A percentile compares a stretch with the other conserved stretches of the same genome.
phyloP scores from a whole-genome alignment of 1,140 invertebrate species.

The Hypothenemus hampei region DNA sequence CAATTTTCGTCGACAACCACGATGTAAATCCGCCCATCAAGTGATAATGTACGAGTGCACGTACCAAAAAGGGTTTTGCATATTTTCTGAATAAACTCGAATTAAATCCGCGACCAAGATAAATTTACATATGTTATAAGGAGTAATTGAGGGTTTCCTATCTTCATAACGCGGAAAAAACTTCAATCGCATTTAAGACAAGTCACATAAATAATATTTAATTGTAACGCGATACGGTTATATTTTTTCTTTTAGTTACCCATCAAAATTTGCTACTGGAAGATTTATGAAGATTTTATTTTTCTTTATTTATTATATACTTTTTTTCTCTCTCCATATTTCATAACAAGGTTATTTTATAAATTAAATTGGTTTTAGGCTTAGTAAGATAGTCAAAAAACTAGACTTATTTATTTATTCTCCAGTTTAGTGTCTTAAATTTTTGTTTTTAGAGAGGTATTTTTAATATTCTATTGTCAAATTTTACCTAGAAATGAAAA shows the following conservation, averaged over 20 bases:
- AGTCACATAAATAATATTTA: constrained; percentile 23
- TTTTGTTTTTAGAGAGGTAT: too few relatives aligned
- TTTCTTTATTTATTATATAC: too few relatives aligned
- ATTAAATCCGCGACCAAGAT: constrained; percentile 36
- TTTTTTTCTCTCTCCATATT: too few relatives aligned
- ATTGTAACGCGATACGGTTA: constrained; percentile 19
- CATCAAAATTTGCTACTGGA: too few relatives aligned
- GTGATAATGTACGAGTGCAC: constrained; percentile 25
- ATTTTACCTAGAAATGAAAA: too few relatives aligned
- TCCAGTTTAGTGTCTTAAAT: background rate
- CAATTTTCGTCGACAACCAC: constrained; percentile 10
- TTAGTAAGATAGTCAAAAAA: background rate
- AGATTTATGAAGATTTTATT: background rate
- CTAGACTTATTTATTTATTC: background rate
- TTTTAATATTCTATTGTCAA: too few relatives aligned
- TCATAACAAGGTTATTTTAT: too few relatives aligned
- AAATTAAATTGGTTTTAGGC: too few relatives aligned
- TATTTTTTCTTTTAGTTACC: too few relatives aligned
- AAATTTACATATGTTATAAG: constrained; percentile 36
- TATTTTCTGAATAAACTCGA: constrained; percentile 36
- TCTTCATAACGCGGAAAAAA: constrained; percentile 10
- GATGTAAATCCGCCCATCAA: constrained; percentile 16
- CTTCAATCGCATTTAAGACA: constrained; percentile 16
- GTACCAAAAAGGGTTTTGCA: constrained; percentile 32
- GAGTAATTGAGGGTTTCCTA: constrained; percentile 21